These are phyloP conservation scores for Sepiola atlantica DNA, from an alignment of 2,888 invertebrate species.

Conservation along the genomic window DNA sequence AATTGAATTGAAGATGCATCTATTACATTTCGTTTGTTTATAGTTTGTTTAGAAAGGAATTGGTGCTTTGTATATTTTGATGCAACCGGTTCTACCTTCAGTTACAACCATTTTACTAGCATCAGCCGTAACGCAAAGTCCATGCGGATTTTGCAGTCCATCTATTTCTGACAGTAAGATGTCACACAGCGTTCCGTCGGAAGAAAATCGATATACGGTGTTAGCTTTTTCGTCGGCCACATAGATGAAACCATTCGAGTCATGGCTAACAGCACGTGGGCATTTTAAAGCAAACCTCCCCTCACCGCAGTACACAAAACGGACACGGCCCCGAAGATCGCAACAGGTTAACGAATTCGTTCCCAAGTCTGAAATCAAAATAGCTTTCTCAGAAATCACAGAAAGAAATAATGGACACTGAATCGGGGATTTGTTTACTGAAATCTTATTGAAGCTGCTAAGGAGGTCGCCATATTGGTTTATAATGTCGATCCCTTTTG, in stretches of 20 bases:
- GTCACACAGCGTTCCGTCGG: not conserved
- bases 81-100: not conserved
- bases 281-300: not conserved
- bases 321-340: not conserved
- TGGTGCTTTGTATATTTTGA: not conserved
- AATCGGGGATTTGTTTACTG: not conserved
- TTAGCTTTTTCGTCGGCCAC: not conserved
- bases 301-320: not conserved
- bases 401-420: not conserved
- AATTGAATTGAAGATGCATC: too few relatives aligned
- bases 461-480: not conserved
- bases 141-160: not conserved
- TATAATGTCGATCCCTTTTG: not conserved
- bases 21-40: too few relatives aligned
- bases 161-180: not conserved
- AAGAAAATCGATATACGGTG: not conserved
- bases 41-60: not conserved
- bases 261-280: not conserved
- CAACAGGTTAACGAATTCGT: not conserved
- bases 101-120: not conserved
- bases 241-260: not conserved
- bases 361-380: constrained; percentile 18
- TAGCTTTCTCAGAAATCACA: not conserved
- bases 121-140: not conserved
- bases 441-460: not conserved